Evolutionary conservation across 1,140 invertebrate genomes (phyloP), one percentile per base, ranked within the genome.

Genomic region (Cyrtorhinus lividipennis): DNA sequence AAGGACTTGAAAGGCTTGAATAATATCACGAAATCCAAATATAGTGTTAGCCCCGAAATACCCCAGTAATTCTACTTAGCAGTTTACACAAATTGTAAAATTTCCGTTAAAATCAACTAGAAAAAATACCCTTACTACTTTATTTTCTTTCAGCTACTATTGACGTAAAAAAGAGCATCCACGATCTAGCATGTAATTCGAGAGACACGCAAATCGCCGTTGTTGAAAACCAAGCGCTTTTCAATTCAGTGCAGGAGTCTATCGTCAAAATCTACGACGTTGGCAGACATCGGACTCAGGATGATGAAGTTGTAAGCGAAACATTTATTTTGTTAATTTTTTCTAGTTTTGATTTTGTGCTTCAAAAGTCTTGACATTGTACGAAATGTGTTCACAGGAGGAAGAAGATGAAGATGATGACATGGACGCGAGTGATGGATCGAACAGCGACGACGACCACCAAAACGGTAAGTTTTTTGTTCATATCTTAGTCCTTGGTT

Each of bases 141-240:
- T n/a, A n/a, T n/a, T n/a, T n/a, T n/a, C n/a, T 38, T 38, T 12
- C 72, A 86, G 88, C 90, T 0, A 95, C 92, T 0, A 84, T 89
- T 65, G 92, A 95, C 76, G 85, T 93, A 2, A 91, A 90, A 71
- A 81, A 83, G 71, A 92, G 82, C 70, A 87, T 86, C 71, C 87
- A 83, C 70, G 82, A 85, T 70, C 72, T 92, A 63, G 81, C 81
- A 23, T 82, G 87, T 59, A 87, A 87, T 65, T 79, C 79, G 63
- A 83, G 79, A 71, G 87, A 88, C 66, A 87, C 84, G 1, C 86
- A 90, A 73, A 84, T 92, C 59, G 85, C 86, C 0, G 74, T 92
- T 1, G 87, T 92, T 0, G 90, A 92, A 75, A 90, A 90, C 76
- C 78, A 83, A 67, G 85, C 82, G 24, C 80, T 84, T 66, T 85